Conservation (phyloP, 2,113 vertebrate species). For the Gallinago paraguaiae region DNA sequence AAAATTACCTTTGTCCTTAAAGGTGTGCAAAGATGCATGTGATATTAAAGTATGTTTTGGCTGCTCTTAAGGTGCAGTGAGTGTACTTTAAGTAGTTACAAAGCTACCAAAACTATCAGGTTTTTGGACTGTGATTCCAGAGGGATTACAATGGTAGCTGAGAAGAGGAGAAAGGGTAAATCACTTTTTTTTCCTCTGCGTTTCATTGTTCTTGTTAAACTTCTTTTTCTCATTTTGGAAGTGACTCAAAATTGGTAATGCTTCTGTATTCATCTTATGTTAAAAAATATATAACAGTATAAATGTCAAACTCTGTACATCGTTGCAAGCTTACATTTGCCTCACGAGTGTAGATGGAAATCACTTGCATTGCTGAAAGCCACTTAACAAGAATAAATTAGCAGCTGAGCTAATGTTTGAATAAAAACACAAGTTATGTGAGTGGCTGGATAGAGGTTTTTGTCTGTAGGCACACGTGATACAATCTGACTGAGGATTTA, state of each 20-base stretch:
- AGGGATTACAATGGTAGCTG: background rate
- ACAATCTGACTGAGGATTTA: background rate
- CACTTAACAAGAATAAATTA: background rate
- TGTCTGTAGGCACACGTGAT: background rate
- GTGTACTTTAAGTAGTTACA: background rate
- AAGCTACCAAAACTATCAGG: background rate
- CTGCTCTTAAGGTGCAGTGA: background rate
- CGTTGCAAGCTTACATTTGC: background rate
- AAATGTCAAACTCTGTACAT: background rate
- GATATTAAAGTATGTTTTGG: background rate
- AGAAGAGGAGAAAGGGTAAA: background rate
- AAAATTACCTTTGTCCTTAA: background rate
- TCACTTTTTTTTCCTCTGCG: background rate
- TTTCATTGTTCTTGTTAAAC: background rate
- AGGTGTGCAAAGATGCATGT: background rate
- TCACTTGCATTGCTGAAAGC: background rate
- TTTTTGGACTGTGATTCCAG: background rate
- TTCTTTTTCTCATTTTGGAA: background rate
- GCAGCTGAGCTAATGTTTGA: background rate
- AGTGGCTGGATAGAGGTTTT: background rate
- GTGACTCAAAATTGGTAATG: background rate
- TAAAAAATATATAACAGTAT: background rate
- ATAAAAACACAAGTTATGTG: background rate
- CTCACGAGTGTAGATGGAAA: background rate
- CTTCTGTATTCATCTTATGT: background rate